Evolutionary conservation across 1,140 invertebrate genomes (phyloP), one percentile per base, ranked within the genome.

Genomic region (Drusus annulatus): DNA sequence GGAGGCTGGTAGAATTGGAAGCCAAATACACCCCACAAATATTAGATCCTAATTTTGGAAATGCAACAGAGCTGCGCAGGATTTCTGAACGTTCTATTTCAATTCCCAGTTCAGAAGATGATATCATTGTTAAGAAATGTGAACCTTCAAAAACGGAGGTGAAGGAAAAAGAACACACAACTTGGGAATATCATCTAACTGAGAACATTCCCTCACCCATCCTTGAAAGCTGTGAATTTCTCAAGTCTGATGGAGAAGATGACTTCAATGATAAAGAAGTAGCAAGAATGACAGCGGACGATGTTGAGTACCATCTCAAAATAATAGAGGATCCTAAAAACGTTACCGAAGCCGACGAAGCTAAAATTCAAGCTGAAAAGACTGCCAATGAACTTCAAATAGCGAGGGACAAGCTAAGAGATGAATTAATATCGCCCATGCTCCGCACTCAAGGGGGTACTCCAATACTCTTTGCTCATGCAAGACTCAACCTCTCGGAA

Each of bases 401-500:
- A 80, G 45, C 74, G 84, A 81, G 73, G 54, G 78, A 81, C 56
- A 89, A 86, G 79, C 85, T 90, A 74, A 85, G 89, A 10, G 89
- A 90, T 84, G 88, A 90, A 83, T 85, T 90, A 68, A 90, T 91
- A 80, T 92, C 92, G 3, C 91, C 93, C 0, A 90, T 93, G 84
- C 85, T 91, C 17, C 86, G 92, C 71, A 92, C 93, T 80, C 90
- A 92, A 76, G 94, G 94, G 4, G 94, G 94, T 84, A 95, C 93
- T 75, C 94, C 95, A 0, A 91, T 95, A 74, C 85, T 96, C 1
- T 96, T 96, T 87, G 94, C 94, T 6, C 92, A 95, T 85, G 93
- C 94, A 16, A 90, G 94, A 77, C 88, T 96, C 3, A 95, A 95
- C 84, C 87, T 96, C 3, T 96, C 95, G 0, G 95, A 96, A 88